Conservation (phyloP, 1,140 invertebrate species). For the Bicyclus anynana region DNA sequence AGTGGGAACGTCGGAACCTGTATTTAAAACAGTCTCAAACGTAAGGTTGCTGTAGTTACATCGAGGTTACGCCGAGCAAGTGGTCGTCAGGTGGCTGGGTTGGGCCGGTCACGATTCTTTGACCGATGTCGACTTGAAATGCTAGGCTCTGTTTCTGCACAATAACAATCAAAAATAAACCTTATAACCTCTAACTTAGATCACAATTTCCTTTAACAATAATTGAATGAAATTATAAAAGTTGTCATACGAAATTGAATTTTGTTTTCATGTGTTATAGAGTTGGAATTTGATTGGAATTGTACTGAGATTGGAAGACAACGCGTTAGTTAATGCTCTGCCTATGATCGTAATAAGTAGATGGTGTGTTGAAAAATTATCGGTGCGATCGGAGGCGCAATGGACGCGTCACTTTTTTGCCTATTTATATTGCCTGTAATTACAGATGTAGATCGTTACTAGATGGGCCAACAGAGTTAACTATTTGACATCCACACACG, state of each 20-base stretch:
- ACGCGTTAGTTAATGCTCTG: slow-evolving; percentile 69
- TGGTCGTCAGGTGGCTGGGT: slow-evolving; percentile 66
- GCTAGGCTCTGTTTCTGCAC: slow-evolving; percentile 32
- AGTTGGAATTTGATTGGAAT: slow-evolving; percentile 25
- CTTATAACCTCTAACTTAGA: slow-evolving; percentile 19
- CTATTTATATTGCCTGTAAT: slow-evolving; percentile 66
- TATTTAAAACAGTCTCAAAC: slow-evolving; percentile 50
- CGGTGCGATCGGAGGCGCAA: slow-evolving; percentile 73
- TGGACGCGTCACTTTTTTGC: slow-evolving; percentile 72
- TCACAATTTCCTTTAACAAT: slow-evolving; percentile 15
- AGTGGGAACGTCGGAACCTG: slow-evolving; percentile 10
- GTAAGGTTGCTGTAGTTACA: slow-evolving; percentile 36
- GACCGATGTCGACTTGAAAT: slow-evolving; percentile 69
- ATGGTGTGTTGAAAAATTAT: slow-evolving; percentile 77
- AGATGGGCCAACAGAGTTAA: slow-evolving; percentile 27
- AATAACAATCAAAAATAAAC: slow-evolving; percentile 28
- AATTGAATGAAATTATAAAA: slow-evolving; percentile 16
- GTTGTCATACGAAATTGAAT: slow-evolving; percentile 17
- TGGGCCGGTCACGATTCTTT: slow-evolving; percentile 69
- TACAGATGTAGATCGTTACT: slow-evolving; percentile 33
- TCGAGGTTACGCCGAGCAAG: slow-evolving; percentile 58
- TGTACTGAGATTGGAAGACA: slow-evolving; percentile 41
- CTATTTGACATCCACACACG: neutral
- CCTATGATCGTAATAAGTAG: slow-evolving; percentile 76
- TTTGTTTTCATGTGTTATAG: slow-evolving; percentile 12